A percentile compares a stretch with the other conserved stretches of the same genome.
Evolutionary conservation across 2,113 vertebrate genomes (phyloP).

Genomic region (Gnathonemus echidnorhynchus): DNA sequence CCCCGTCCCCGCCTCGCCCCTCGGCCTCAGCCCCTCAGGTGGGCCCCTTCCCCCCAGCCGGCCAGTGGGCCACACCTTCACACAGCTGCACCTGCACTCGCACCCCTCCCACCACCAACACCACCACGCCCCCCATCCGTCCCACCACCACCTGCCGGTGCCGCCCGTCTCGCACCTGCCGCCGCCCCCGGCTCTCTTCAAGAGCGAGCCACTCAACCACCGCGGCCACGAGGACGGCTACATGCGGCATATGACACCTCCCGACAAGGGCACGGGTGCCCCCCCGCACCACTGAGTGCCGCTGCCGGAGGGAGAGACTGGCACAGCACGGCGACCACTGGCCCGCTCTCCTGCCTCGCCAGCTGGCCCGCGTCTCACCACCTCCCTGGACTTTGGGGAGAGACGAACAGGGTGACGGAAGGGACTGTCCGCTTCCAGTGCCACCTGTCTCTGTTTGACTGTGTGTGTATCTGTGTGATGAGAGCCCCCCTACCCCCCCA

Average conservation of each 20-base stretch:
- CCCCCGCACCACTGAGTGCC: slow-evolving; percentile 75
- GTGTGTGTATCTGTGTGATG: background rate
- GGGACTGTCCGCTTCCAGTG: background rate
- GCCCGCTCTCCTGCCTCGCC: background rate
- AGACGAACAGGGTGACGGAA: background rate
- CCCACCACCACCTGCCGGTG: slow-evolving; percentile 73
- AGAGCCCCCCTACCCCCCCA: background rate
- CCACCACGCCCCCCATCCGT: slow-evolving; percentile 61
- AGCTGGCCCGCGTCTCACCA: background rate
- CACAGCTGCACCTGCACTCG: slow-evolving; percentile 79
- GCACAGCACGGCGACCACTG: background rate
- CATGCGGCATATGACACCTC: slow-evolving; percentile 75
- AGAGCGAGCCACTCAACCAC: slow-evolving; percentile 91
- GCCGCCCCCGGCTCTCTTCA: slow-evolving; percentile 87
- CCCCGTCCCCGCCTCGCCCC: slow-evolving; percentile 44
- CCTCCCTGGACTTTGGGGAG: background rate
- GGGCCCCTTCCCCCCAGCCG: slow-evolving; percentile 52
- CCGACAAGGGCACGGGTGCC: slow-evolving; percentile 70
- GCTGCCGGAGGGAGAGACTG: background rate
- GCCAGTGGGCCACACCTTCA: slow-evolving; percentile 69
- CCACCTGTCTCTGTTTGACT: background rate
- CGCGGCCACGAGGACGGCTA: slow-evolving; percentile 85
- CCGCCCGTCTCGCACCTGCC: slow-evolving; percentile 78
- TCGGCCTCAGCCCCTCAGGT: slow-evolving; percentile 59
- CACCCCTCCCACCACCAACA: slow-evolving; percentile 67